phyloP scores from a whole-genome alignment of 2,113 vertebrate genomes.

The Amia ocellicauda region DNA sequence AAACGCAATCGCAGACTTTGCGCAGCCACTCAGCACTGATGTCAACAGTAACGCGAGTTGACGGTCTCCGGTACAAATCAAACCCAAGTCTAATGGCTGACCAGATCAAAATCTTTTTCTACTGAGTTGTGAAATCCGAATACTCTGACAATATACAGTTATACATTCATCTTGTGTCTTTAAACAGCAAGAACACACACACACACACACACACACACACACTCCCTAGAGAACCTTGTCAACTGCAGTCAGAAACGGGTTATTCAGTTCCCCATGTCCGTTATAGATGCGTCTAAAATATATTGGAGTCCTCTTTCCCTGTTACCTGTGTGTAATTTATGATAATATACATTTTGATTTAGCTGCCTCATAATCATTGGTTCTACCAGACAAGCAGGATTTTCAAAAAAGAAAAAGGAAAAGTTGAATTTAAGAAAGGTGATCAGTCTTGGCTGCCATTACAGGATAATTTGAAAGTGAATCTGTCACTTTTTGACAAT shows the following conservation, averaged over 20 bases:
- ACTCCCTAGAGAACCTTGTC: background rate
- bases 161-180: no score
- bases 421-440: background rate
- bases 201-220: no score
- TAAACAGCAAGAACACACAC: no score
- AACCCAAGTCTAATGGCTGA: no score
- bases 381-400: background rate
- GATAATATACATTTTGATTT: constrained; percentile 5
- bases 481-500: constrained; percentile 68
- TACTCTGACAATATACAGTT: no score
- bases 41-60: no score
- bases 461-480: constrained; percentile 43
- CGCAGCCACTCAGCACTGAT: no score
- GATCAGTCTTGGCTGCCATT: constrained; percentile 4
- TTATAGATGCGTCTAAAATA: constrained; percentile 6
- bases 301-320: background rate
- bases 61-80: no score
- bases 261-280: background rate
- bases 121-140: no score
- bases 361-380: background rate
- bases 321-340: background rate
- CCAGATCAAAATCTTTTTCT: no score
- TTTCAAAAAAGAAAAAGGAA: background rate
- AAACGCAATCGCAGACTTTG: no score
- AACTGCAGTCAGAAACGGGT: background rate